These are phyloP conservation scores for Gavialis gangeticus DNA, from an alignment of 2,113 vertebrate genomes.

Conservation along the genomic window DNA sequence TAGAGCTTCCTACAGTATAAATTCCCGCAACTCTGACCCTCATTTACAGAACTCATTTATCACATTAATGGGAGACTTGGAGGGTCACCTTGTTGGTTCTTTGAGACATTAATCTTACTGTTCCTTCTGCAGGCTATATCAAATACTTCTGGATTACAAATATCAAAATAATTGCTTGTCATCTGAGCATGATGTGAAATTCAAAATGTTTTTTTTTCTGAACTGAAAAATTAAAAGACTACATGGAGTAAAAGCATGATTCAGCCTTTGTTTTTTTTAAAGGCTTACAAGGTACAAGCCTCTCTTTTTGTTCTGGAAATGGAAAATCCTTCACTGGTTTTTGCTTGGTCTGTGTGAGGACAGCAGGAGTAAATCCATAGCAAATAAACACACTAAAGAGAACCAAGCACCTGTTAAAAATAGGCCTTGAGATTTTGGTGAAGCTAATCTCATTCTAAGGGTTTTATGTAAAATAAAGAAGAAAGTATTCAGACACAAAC, in stretches of 20 bases:
- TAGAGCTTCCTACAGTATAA: conserved; percentile 15
- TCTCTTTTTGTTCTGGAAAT: neutral
- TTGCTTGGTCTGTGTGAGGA: neutral
- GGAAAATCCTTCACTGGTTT: neutral
- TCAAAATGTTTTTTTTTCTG: neutral
- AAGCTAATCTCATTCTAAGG: too few relatives aligned
- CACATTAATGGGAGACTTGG: neutral
- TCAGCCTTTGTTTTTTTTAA: neutral
- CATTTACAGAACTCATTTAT: conserved; percentile 9
- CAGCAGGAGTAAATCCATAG: neutral
- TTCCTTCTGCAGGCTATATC: neutral
- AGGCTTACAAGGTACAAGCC: fast-evolving
- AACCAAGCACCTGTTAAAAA: too few relatives aligned
- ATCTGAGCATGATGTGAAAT: neutral
- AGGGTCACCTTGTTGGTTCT: neutral
- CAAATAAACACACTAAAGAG: neutral
- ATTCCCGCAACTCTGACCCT: neutral
- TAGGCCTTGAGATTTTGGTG: too few relatives aligned
- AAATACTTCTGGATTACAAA: neutral
- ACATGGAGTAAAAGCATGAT: neutral
- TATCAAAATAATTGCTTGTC: neutral
- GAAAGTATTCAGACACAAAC: neutral
- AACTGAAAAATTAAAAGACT: neutral
- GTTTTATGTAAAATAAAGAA: neutral
- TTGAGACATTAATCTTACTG: conserved; percentile 4